Conservation (phyloP, 2,113 vertebrate genomes). For the Cyprinodon tularosa region DNA sequence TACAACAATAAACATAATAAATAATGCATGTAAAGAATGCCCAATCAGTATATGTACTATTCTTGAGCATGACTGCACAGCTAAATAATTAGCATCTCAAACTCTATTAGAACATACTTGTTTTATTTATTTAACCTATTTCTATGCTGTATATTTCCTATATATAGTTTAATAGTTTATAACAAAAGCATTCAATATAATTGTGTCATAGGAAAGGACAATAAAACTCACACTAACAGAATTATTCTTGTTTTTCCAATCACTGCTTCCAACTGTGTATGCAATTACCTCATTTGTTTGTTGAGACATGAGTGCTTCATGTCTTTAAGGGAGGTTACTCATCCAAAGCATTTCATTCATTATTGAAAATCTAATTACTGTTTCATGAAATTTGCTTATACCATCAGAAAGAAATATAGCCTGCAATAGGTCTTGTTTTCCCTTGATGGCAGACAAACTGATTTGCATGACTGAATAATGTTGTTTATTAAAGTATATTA, state of each 20-base stretch:
- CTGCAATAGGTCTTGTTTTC: neutral
- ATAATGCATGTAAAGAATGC: no score
- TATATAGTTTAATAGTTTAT: neutral
- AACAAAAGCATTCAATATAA: neutral
- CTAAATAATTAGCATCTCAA: neutral
- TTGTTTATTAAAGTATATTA: no score
- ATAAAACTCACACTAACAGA: neutral
- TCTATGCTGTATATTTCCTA: neutral
- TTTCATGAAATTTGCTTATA: neutral
- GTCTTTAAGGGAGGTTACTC: neutral
- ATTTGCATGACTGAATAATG: no score
- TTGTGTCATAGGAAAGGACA: no score
- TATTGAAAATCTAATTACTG: conserved; percentile 3
- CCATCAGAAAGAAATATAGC: neutral
- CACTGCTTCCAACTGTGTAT: neutral
- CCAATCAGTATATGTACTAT: neutral
- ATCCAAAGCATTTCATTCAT: neutral
- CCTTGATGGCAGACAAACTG: neutral
- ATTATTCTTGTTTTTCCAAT: neutral
- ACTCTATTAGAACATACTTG: neutral
- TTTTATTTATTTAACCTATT: neutral
- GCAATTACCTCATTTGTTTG: neutral
- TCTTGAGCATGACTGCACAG: neutral
- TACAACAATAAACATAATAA: neutral
- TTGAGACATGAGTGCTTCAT: neutral